phyloP scores from a whole-genome alignment of 2,888 invertebrate genomes.

The Lucinisca nassula region DNA sequence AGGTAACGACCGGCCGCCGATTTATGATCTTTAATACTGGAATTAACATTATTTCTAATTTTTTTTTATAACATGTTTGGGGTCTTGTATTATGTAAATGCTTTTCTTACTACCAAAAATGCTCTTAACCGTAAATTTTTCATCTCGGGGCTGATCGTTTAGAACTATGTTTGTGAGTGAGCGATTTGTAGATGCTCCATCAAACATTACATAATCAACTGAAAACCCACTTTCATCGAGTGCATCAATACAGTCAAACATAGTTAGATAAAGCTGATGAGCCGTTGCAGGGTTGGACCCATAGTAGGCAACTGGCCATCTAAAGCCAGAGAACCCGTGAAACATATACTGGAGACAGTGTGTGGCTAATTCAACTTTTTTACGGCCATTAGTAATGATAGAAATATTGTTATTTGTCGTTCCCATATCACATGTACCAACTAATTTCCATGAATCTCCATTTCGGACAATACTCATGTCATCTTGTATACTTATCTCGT shows the following conservation, averaged over 20 bases:
- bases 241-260: slow-evolving; percentile 14
- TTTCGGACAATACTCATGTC: background rate
- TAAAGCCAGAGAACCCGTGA: slow-evolving; percentile 11
- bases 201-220: slow-evolving; percentile 63
- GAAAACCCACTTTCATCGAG: slow-evolving; percentile 51
- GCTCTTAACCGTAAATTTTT: background rate
- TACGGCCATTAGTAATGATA: background rate
- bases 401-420: background rate
- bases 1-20: slow-evolving; percentile 23
- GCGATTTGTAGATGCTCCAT: slow-evolving; percentile 65
- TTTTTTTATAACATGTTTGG: slow-evolving; percentile 47
- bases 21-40: slow-evolving; percentile 20
- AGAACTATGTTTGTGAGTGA: slow-evolving; percentile 38
- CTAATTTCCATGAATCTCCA: slow-evolving; percentile 15
- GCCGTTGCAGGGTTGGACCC: slow-evolving; percentile 13
- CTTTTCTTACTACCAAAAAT: background rate
- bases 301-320: slow-evolving; percentile 51
- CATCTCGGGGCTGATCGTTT: slow-evolving; percentile 14
- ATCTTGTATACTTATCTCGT: slow-evolving; percentile 26
- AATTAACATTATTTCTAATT: slow-evolving; percentile 48
- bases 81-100: slow-evolving; percentile 18
- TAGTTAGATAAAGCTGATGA: slow-evolving; percentile 24
- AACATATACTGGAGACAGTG: background rate
- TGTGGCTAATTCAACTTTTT: background rate
- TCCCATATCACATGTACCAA: slow-evolving; percentile 13